Conservation (phyloP, 2,113 vertebrate species). For the Elephantulus edwardii region DNA sequence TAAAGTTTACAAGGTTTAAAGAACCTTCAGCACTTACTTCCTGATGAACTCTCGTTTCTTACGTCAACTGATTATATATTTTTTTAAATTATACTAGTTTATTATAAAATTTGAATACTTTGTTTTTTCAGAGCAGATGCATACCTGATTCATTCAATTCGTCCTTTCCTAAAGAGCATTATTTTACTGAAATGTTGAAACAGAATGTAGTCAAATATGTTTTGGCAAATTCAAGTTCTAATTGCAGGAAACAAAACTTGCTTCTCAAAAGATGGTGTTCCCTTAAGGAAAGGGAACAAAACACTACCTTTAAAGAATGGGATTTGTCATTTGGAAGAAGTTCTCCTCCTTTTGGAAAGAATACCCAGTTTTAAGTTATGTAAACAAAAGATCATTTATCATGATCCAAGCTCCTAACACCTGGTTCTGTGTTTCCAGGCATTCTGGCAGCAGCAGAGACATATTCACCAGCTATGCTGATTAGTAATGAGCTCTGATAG, state of each 20-base stretch:
- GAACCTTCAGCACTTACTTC: not conserved
- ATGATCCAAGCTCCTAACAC: not conserved
- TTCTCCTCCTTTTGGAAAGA: not conserved
- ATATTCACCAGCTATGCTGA: not conserved
- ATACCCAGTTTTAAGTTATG: not conserved
- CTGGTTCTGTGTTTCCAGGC: not conserved
- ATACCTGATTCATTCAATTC: not conserved
- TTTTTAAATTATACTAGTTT: no score
- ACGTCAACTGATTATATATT: not conserved
- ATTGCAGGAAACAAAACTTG: not conserved
- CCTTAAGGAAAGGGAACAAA: not conserved
- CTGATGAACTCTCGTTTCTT: not conserved
- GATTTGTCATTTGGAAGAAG: not conserved
- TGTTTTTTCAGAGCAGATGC: no score
- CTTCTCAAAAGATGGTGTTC: not conserved
- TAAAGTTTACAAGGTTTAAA: not conserved
- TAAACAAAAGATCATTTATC: slow-evolving; percentile 58
- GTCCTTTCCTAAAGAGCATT: not conserved
- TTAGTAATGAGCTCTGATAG: no score
- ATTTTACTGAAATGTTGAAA: not conserved
- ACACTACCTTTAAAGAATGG: not conserved
- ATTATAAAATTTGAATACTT: no score
- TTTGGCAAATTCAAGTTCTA: not conserved
- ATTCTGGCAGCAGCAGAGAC: not conserved
- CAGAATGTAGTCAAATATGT: not conserved